Base-by-base conservation (phyloP, 2,888 invertebrate genomes). In the Suillia variegata region DNA sequence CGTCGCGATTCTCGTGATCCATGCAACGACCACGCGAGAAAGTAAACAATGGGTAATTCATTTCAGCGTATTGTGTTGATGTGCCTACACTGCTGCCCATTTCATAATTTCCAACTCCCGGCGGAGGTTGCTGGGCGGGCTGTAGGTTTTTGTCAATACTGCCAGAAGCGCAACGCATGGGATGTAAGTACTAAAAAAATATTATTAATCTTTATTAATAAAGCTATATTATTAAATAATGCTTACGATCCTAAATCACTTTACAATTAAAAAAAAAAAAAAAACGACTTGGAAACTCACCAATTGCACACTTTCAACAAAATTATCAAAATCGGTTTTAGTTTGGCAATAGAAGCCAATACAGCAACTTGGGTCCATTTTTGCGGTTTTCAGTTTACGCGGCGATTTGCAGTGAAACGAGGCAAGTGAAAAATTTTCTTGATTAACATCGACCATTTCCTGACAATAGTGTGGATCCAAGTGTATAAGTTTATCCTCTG, bases 401-500 rank as follows among this genome's bases (percentile, higher is more conserved):
- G 95, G 94, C 21, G 92, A 91, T 65, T 89, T 86, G 78, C 94
- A 95, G 78, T 96, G 95, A 84, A 92, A 96, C 56, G 90, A 88
- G 72, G 89, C 85, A 58, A 91, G 82, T 18, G 91, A 86, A 80
- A 94, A 95, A 75, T 90, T 88, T 55, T 89, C 86, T 73, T 89
- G 88, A 84, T 89, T 89, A 0, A 93, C 91, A 83, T 94, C 92
- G 31, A 95, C 91, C 83, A 90, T 89, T 81, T 95, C 93, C 82
- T 96, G 96, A 76, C 94, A 94, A 74, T 94, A 93, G 82, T 97
- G 97, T 17, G 97, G 97, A 83, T 97, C 97, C 69, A 97, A 83
- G 77, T 95, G 93, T 71, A 97, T 94, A 61, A 96, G 83, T 81
- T 92, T 91, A 77, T 96, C 93, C 79, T 94, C 95, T 87, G 75